Conservation (phyloP, 2,888 invertebrate genomes). For the Spisula solida region DNA sequence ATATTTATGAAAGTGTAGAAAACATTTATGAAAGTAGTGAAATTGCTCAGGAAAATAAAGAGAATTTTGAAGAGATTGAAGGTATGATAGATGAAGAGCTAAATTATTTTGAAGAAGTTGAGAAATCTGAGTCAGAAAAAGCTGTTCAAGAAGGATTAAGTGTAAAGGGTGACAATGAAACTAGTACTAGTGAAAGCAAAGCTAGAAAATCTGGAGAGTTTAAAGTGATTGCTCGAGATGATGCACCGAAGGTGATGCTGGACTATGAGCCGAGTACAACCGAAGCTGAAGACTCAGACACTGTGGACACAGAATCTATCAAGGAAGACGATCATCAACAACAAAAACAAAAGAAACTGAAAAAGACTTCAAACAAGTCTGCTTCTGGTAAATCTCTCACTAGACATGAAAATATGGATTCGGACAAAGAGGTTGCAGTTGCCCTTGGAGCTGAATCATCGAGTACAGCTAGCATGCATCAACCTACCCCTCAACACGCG, state of each 20-base stretch:
- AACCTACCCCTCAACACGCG: slow-evolving; percentile 24
- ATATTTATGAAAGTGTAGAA: slow-evolving; percentile 35
- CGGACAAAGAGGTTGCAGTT: slow-evolving; percentile 72
- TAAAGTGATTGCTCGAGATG: slow-evolving; percentile 58
- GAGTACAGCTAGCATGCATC: slow-evolving; percentile 25
- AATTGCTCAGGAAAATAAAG: slow-evolving; percentile 39
- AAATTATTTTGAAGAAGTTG: slow-evolving; percentile 51
- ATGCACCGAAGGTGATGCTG: slow-evolving; percentile 65
- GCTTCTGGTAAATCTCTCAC: slow-evolving; percentile 13
- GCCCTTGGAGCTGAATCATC: slow-evolving; percentile 66
- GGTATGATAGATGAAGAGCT: slow-evolving; percentile 54
- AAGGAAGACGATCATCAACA: slow-evolving; percentile 53
- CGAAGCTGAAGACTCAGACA: slow-evolving; percentile 64
- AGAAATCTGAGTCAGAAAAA: slow-evolving; percentile 43
- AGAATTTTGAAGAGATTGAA: slow-evolving; percentile 48
- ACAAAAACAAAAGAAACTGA: slow-evolving; percentile 35
- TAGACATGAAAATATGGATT: slow-evolving; percentile 45
- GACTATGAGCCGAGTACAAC: slow-evolving; percentile 73
- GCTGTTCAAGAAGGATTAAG: slow-evolving; percentile 15
- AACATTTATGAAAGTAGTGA: slow-evolving; percentile 25
- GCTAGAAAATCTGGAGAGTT: slow-evolving; percentile 32
- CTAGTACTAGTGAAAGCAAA: slow-evolving; percentile 52
- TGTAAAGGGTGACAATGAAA: slow-evolving; percentile 39
- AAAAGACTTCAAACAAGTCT: slow-evolving; percentile 13
- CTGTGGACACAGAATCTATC: slow-evolving; percentile 62